A percentile compares a stretch with the other conserved stretches of the same genome.
These are phyloP conservation scores for Elaphurus davidianus DNA, from an alignment of 2,113 vertebrate genomes.

Conservation along the genomic window DNA sequence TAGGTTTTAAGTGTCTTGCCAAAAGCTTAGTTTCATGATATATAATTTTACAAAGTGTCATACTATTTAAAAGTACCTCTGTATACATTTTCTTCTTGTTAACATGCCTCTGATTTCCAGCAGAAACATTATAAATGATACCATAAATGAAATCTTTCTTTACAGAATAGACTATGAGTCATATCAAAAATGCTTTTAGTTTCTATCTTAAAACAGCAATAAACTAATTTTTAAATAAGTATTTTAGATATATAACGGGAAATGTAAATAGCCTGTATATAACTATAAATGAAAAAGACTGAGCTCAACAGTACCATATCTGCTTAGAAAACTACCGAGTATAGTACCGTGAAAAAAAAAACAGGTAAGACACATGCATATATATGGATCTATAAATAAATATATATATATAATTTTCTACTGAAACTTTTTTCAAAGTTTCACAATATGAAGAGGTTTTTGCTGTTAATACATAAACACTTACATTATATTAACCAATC, in stretches of 20 bases:
- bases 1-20: conserved; percentile 78
- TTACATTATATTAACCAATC: conserved; percentile 65
- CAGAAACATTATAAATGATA: conserved; percentile 76
- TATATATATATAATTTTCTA: conserved; percentile 46
- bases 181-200: conserved; percentile 77
- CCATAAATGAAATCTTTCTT: conserved; percentile 61
- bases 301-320: conserved; percentile 73
- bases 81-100: conserved; percentile 59
- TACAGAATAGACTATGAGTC: conserved; percentile 75
- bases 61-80: conserved; percentile 72
- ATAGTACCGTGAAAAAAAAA: conserved; percentile 70
- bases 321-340: conserved; percentile 72
- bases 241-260: conserved; percentile 47
- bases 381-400: conserved; percentile 27
- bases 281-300: conserved; percentile 67
- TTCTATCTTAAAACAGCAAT: conserved; percentile 67
- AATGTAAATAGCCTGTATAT: conserved; percentile 56
- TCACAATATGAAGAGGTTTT: conserved; percentile 58
- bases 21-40: conserved; percentile 77
- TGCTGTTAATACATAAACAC: conserved; percentile 67
- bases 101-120: conserved; percentile 70
- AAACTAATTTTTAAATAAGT: conserved; percentile 56
- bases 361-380: background rate
- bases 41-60: conserved; percentile 71
- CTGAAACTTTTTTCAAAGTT: conserved; percentile 63